Percentiles rank a stretch among this genome's conserved stretches.
Conservation (phyloP, 1,140 invertebrate species). For the Dufourea novaeangliae region DNA sequence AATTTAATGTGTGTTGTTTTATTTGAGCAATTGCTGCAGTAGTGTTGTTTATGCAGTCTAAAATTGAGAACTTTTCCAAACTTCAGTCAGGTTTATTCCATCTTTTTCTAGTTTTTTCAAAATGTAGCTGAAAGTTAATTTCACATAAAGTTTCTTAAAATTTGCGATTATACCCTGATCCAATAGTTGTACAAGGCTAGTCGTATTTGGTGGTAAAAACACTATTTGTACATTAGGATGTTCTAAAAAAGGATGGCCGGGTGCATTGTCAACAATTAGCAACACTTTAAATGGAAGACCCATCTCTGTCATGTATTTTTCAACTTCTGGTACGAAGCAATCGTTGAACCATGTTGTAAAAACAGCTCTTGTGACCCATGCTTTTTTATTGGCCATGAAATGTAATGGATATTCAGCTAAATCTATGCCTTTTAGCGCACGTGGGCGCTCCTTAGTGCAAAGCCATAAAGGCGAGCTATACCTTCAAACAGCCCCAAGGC, state of each 20-base stretch:
- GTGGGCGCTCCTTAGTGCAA: too few relatives aligned
- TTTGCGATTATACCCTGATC: constrained; percentile 40
- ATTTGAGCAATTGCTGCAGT: constrained; percentile 42
- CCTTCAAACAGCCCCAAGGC: too few relatives aligned
- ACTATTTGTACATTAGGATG: constrained; percentile 41
- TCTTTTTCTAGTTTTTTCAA: constrained; percentile 27
- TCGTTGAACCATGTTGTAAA: constrained; percentile 34
- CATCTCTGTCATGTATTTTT: constrained; percentile 40
- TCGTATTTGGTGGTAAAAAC: too few relatives aligned
- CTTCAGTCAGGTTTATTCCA: constrained; percentile 26
- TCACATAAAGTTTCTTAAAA: constrained; percentile 41
- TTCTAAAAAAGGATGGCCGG: constrained; percentile 22
- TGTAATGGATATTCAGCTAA: constrained; percentile 29
- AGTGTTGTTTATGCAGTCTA: constrained; percentile 43
- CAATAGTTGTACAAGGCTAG: constrained; percentile 35
- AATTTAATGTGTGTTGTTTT: constrained; percentile 40
- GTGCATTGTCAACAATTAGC: constrained; percentile 37
- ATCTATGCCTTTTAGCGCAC: constrained; percentile 24
- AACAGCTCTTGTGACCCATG: constrained; percentile 38
- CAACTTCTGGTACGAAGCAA: constrained; percentile 40
- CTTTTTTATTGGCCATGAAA: constrained; percentile 42
- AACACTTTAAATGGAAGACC: constrained; percentile 38
- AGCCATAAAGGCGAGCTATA: too few relatives aligned
- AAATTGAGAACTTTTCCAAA: constrained; percentile 43
- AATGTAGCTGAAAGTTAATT: constrained; percentile 41